These are phyloP conservation scores for rabbit (Oryctolagus cuniculus) DNA, from an alignment of 2,113 vertebrate species.

Conservation along the genomic window mOryCun1.1 NC_091440.1:18077001-18077500, in stretches of 20 bases:
- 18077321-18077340: no score
- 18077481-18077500: accelerated
- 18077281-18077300: not conserved
- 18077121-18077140: not conserved
- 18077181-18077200: not conserved
- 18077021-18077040: not conserved
- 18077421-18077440: not conserved
- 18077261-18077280: not conserved
- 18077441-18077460: not conserved
- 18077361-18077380: not conserved
- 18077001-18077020: not conserved
- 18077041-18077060: slow-evolving; percentile 17
- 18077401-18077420: not conserved
- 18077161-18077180: not conserved
- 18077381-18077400: not conserved
- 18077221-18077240: not conserved
- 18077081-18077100: not conserved
- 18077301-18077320: not conserved
- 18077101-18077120: not conserved
- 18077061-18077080: not conserved
- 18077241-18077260: not conserved
- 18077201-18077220: not conserved
- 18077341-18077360: not conserved
- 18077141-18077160: not conserved
- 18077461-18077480: not conserved